phyloP scores from a whole-genome alignment of 2,113 vertebrate genomes.

The Psettodes erumei region DNA sequence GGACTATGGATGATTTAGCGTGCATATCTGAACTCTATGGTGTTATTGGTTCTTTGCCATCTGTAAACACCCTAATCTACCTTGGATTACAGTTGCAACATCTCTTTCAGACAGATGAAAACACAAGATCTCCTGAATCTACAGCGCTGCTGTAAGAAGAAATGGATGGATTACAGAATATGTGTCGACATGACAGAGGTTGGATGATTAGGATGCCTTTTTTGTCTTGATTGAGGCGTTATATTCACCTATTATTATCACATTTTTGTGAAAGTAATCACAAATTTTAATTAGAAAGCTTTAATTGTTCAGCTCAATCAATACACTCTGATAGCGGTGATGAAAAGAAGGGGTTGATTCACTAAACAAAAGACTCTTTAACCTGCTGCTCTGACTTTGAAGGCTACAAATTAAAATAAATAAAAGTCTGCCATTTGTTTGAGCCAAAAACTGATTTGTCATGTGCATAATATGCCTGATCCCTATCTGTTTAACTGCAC shows the following conservation, averaged over 20 bases:
- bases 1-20: conserved; percentile 32
- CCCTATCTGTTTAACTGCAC: neutral
- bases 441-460: neutral
- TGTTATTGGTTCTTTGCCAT: conserved; percentile 52
- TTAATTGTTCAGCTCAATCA: neutral
- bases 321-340: neutral
- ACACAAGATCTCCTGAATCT: conserved; percentile 44
- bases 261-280: conserved; percentile 5
- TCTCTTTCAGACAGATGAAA: conserved; percentile 43
- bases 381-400: neutral
- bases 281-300: conserved; percentile 28
- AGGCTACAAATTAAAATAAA: conserved; percentile 9
- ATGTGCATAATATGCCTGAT: neutral
- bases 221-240: conserved; percentile 11
- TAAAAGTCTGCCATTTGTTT: neutral
- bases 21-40: conserved; percentile 30
- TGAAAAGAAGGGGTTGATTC: neutral
- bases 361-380: neutral
- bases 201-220: neutral
- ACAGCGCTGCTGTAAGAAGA: conserved; percentile 16
- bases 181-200: conserved; percentile 17
- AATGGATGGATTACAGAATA: conserved; percentile 47
- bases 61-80: conserved; percentile 66
- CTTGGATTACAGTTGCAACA: conserved; percentile 56
- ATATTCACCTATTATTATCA: neutral